Evolutionary conservation across 2,797 vertebrate species (phyloP), one percentile per base, ranked within the genome.

Genomic region (Onychomys arenicola): DNA sequence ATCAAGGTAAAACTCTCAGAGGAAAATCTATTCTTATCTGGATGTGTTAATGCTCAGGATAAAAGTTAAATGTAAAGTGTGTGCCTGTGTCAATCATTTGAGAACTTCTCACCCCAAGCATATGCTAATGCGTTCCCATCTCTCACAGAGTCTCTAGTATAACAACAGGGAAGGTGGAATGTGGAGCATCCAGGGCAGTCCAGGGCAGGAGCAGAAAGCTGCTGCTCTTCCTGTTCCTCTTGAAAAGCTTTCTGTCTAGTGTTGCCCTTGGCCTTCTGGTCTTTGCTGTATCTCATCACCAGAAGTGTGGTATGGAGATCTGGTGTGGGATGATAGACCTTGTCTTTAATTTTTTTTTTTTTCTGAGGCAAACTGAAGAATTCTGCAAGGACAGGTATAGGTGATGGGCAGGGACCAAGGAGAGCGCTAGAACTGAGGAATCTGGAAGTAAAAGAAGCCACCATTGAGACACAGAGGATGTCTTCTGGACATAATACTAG

Each of bases 21-120:
- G 71, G 77, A 86, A 93, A 80, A 92, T 94, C 94, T 96, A 71
- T 94, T 95, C 92, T 96, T 95, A 91, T 55, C 89, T 88, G 55
- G 63, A 13, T 32, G 59, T 89, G 21, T 94, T 89, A 96, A 87
- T 94, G 78, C 83, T 40, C 17, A 9, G 57, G 55, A 76, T 91
- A 69, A 84, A 95, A 85, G 67, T 71, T 67, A 95, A 76, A 89
- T n/a, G n/a, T n/a, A 57, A 94, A 82, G 27, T 49, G 27, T 49
- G 40, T 86, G 23, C 25, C 25, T 71, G 5, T 75, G 71, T 23
- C 69, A 76, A 32, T 91, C 80, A 55, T 2, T 80, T 21, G 37
- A n/a, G 37, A 89, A 55, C 76, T 91, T 90, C 65, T 91, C n/a
- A 88, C 46, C 57, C 29, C 32, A 65, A 49, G n/a, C 69, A 65